Evolutionary conservation across 2,797 vertebrate species (phyloP).

Genomic region (Pseudochirops corinnae): DNA sequence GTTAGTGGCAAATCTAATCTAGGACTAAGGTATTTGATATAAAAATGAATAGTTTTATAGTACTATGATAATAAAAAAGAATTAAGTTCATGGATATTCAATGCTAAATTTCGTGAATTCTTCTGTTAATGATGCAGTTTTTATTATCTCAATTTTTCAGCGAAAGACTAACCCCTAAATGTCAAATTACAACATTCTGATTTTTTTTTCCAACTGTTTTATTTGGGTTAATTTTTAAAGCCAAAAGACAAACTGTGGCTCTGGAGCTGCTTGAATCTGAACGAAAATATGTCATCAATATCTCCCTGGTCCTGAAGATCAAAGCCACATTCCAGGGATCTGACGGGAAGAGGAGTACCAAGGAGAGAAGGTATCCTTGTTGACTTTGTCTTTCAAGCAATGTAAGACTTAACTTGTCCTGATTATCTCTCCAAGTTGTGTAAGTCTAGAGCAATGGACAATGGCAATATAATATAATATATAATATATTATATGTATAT

Average conservation of each 20-base stretch:
- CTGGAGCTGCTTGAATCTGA: slow-evolving; percentile 97
- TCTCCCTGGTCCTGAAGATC: slow-evolving; percentile 96
- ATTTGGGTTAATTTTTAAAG: slow-evolving; percentile 84
- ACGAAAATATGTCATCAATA: slow-evolving; percentile 94
- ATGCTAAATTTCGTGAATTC: background rate
- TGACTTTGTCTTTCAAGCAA: slow-evolving; percentile 70
- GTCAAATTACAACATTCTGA: background rate
- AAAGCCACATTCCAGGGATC: slow-evolving; percentile 95
- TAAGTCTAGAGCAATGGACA: slow-evolving; percentile 26
- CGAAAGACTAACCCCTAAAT: background rate
- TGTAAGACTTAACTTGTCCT: slow-evolving; percentile 69
- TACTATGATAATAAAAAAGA: background rate
- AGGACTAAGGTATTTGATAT: background rate
- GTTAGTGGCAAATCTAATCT: background rate
- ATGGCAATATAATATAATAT: background rate
- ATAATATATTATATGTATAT: no score
- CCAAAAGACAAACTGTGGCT: slow-evolving; percentile 93
- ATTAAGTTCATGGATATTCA: background rate
- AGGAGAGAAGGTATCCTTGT: slow-evolving; percentile 93
- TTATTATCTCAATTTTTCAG: background rate
- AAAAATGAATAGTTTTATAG: background rate
- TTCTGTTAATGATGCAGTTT: background rate
- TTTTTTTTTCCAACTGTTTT: slow-evolving; percentile 25
- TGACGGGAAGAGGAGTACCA: slow-evolving; percentile 89
- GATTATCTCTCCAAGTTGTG: slow-evolving; percentile 42